phyloP scores from a whole-genome alignment of 2,888 invertebrate species.

The Cheilosia grossa region DNA sequence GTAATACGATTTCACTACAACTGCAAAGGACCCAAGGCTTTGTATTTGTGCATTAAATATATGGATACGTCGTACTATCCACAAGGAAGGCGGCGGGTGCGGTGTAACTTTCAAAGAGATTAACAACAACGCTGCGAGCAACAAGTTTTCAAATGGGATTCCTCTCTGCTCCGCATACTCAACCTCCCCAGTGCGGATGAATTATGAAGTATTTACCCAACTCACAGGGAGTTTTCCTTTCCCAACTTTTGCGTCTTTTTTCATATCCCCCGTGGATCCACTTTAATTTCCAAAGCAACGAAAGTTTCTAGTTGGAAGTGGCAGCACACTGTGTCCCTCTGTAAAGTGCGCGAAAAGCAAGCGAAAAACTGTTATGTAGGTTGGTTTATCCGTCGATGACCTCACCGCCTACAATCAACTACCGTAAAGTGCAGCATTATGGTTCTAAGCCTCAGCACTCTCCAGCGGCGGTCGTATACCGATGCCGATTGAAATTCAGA shows the following conservation, averaged over 20 bases:
- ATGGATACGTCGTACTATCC: not conserved
- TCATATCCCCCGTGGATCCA: slow-evolving; percentile 12
- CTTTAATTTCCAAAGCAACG: slow-evolving; percentile 3
- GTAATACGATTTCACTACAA: slow-evolving; percentile 22
- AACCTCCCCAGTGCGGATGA: slow-evolving; percentile 22
- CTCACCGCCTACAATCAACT: not conserved
- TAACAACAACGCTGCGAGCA: slow-evolving; percentile 46
- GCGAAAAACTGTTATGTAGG: not conserved
- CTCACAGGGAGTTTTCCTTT: slow-evolving; percentile 17
- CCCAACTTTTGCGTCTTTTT: not conserved
- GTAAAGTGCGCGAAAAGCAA: not conserved
- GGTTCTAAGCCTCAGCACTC: not conserved
- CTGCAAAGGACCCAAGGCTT: not conserved
- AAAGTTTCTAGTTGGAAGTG: not conserved
- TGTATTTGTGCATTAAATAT: not conserved
- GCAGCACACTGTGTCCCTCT: not conserved
- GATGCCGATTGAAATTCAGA: not conserved
- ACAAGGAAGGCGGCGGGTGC: not conserved
- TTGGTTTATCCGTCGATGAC: not conserved
- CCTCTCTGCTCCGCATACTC: not conserved
- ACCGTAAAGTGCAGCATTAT: slow-evolving; percentile 6
- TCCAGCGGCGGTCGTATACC: not conserved
- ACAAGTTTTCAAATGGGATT: slow-evolving; percentile 24
- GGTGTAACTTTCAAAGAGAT: slow-evolving; percentile 34
- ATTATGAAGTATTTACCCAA: slow-evolving; percentile 55